Evolutionary conservation across 2,113 vertebrate species (phyloP).

Genomic region (Syrrhaptes paradoxus): DNA sequence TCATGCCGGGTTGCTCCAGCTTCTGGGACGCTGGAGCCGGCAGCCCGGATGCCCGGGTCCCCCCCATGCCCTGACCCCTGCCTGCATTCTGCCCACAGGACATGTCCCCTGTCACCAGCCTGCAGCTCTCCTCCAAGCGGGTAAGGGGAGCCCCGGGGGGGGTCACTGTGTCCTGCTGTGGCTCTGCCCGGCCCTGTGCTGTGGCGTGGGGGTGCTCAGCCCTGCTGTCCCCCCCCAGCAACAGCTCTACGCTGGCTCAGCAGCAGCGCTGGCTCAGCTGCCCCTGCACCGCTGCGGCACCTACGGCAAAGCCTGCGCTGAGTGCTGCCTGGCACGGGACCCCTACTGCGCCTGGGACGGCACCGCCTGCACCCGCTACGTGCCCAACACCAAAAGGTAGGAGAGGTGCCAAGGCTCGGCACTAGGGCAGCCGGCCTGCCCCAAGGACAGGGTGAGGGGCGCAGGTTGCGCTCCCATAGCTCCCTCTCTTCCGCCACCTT

Average conservation of each 20-base stretch:
- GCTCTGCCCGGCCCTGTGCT: rapidly evolving
- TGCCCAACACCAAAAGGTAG: constrained; percentile 92
- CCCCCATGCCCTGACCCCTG: background rate
- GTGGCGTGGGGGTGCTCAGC: background rate
- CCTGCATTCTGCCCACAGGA: constrained; percentile 74
- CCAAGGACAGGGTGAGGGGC: rapidly evolving
- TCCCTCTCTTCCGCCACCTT: background rate
- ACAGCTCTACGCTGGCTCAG: constrained; percentile 90
- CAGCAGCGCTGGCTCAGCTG: constrained; percentile 86
- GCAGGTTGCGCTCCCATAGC: rapidly evolving
- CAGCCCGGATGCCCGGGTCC: background rate
- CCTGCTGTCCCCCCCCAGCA: constrained; percentile 75
- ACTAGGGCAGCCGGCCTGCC: background rate
- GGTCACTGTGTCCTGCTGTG: rapidly evolving
- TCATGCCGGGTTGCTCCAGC: background rate
- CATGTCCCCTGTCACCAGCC: constrained; percentile 85
- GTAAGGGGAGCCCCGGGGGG: constrained; percentile 45
- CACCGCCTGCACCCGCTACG: constrained; percentile 88
- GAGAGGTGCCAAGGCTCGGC: rapidly evolving
- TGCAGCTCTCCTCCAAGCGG: constrained; percentile 96
- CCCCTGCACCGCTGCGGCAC: constrained; percentile 90
- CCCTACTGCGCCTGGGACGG: constrained; percentile 98
- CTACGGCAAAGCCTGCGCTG: constrained; percentile 92
- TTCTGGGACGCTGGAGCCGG: background rate
- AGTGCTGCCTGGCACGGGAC: constrained; percentile 97